Evolutionary conservation across 2,113 vertebrate species (phyloP).

Genomic region (Edolisoma coerulescens): DNA sequence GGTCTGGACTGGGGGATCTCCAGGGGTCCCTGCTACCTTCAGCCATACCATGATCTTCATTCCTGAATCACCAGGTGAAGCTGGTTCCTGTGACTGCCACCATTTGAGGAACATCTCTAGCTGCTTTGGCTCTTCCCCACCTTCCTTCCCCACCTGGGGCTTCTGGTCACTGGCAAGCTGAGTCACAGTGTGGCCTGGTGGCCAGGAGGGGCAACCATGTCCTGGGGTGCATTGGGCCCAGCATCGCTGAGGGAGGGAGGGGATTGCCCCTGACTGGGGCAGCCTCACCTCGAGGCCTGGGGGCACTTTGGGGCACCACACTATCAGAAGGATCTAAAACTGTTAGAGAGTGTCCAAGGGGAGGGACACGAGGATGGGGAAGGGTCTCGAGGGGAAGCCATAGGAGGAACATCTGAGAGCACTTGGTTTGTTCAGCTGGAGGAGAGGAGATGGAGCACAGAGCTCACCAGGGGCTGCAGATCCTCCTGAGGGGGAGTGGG

Average conservation of each 20-base stretch:
- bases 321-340: no score
- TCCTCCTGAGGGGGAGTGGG: neutral
- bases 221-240: no score
- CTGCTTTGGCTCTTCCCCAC: neutral
- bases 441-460: neutral
- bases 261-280: neutral
- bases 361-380: no score
- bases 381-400: no score
- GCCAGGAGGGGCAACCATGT: neutral
- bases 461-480: neutral
- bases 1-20: neutral
- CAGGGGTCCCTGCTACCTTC: neutral
- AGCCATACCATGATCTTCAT: neutral
- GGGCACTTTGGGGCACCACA: no score
- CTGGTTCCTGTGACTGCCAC: neutral
- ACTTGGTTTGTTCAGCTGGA: no score
- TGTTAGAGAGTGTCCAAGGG: no score
- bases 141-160: neutral
- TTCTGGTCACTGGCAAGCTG: neutral
- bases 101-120: neutral
- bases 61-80: neutral
- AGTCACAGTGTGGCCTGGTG: neutral
- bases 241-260: neutral
- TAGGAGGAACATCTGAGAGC: no score
- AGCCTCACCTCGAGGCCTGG: neutral